Evolutionary conservation across 2,888 invertebrate species (phyloP).

Genomic region (Eilema depressum): DNA sequence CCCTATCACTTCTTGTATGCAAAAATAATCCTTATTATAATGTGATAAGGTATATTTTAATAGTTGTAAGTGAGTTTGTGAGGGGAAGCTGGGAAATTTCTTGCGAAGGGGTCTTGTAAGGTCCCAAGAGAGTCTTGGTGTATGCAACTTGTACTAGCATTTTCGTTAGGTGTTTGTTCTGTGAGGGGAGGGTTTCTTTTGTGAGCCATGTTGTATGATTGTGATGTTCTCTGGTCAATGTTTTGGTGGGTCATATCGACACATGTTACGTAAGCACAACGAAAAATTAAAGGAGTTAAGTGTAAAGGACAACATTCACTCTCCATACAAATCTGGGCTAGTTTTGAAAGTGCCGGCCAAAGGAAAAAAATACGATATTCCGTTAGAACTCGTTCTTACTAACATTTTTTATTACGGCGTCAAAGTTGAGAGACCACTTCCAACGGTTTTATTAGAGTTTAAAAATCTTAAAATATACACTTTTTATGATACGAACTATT

Average conservation of each 20-base stretch:
- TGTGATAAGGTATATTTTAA: neutral
- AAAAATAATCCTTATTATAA: neutral
- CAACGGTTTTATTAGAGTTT: too few relatives aligned
- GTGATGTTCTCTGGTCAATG: slow-evolving; percentile 13
- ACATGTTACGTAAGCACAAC: neutral
- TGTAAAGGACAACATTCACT: too few relatives aligned
- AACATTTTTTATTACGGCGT: too few relatives aligned
- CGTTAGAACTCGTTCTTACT: too few relatives aligned
- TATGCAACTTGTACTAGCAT: slow-evolving; percentile 73
- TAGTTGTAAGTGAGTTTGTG: slow-evolving; percentile 26
- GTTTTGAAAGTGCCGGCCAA: too few relatives aligned
- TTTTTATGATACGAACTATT: too few relatives aligned
- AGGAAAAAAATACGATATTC: too few relatives aligned
- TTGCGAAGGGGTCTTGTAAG: slow-evolving; percentile 63
- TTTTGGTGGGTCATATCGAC: neutral
- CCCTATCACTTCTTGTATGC: neutral
- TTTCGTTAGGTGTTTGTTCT: slow-evolving; percentile 67
- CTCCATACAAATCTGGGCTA: too few relatives aligned
- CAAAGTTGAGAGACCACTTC: too few relatives aligned
- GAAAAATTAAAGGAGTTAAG: neutral
- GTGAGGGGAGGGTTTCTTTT: slow-evolving; percentile 52
- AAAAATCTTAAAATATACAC: too few relatives aligned
- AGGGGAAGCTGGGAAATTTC: slow-evolving; percentile 62
- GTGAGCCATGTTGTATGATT: slow-evolving; percentile 34
- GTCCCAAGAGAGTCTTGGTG: slow-evolving; percentile 67